A percentile compares a stretch with the other conserved stretches of the same genome.
Conservation (phyloP, 2,888 invertebrate genomes). For the Heliconius erato region DNA sequence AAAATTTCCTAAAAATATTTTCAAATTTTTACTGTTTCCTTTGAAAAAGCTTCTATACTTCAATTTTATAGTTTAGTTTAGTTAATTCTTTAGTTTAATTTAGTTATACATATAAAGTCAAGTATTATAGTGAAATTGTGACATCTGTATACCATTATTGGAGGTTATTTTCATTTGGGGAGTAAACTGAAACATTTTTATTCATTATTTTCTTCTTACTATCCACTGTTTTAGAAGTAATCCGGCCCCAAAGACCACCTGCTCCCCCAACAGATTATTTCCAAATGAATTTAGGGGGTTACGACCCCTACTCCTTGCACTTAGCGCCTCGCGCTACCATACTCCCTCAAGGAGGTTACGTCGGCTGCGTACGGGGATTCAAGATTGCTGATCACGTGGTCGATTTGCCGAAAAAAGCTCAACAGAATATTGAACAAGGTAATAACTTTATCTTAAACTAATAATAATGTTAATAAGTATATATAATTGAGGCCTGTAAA, state of each 20-base stretch:
- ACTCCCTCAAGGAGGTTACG: conserved; percentile 89
- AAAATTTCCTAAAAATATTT: too few relatives aligned
- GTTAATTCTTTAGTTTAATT: too few relatives aligned
- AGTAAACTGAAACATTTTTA: too few relatives aligned
- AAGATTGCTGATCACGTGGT: conserved; percentile 93
- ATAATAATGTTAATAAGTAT: not conserved
- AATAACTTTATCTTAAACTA: conserved; percentile 51
- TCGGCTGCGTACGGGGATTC: conserved; percentile 94
- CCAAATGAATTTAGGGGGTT: conserved; percentile 94
- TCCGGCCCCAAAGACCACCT: conserved; percentile 94
- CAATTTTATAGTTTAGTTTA: too few relatives aligned
- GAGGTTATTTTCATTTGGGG: too few relatives aligned
- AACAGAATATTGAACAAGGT: conserved; percentile 89
- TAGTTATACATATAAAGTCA: too few relatives aligned
- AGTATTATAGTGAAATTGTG: too few relatives aligned
- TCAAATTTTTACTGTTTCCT: too few relatives aligned
- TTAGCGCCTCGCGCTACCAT: conserved; percentile 70
- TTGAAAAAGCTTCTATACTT: too few relatives aligned
- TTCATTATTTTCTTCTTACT: too few relatives aligned
- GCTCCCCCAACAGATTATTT: conserved; percentile 96
- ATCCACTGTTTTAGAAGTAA: conserved; percentile 87
- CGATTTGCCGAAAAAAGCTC: conserved; percentile 90
- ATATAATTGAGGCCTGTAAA: too few relatives aligned
- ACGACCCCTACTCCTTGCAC: conserved; percentile 90
- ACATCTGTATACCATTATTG: too few relatives aligned